A percentile compares a stretch with the other conserved stretches of the same genome.
phyloP scores from a whole-genome alignment of 2,797 vertebrate genomes.

The Sebastes matsubarae region DNA sequence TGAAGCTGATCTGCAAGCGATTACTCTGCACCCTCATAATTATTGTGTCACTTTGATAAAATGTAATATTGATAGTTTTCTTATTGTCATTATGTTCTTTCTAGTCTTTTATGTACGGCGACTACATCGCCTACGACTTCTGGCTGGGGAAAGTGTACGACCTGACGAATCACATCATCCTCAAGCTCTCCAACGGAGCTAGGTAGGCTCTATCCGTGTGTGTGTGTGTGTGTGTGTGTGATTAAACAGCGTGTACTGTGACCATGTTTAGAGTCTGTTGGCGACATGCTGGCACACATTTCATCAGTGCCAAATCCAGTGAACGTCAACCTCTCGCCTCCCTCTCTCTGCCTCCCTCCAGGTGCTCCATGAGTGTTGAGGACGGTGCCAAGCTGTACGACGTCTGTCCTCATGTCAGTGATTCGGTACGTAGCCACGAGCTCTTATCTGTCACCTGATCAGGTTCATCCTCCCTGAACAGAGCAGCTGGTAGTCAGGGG shows the following conservation, averaged over 20 bases:
- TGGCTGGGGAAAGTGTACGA: conserved; percentile 98
- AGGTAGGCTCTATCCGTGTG: conserved; percentile 80
- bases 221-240: neutral
- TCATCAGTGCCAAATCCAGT: conserved; percentile 20
- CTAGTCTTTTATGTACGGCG: conserved; percentile 97
- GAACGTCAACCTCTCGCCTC: neutral
- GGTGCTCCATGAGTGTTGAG: conserved; percentile 98
- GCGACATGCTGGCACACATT: neutral
- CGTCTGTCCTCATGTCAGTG: conserved; percentile 95
- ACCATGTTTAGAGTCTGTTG: neutral
- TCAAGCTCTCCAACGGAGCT: conserved; percentile 97
- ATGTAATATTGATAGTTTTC: neutral
- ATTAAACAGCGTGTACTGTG: neutral
- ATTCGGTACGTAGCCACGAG: conserved; percentile 85
- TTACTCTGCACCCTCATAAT: neutral
- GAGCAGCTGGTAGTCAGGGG: neutral
- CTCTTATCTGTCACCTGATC: conserved; percentile 5
- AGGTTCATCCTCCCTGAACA: neutral
- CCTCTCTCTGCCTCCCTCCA: conserved; percentile 58
- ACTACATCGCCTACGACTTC: conserved; percentile 98
- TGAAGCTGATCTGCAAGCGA: neutral
- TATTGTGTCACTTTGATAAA: neutral
- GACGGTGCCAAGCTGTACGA: conserved; percentile 97
- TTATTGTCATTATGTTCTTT: conserved; percentile 10
- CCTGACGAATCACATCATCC: conserved; percentile 96